Percentiles rank a stretch among this genome's conserved stretches.
Evolutionary conservation across 2,888 invertebrate species (phyloP).

Genomic region (Patella depressa): DNA sequence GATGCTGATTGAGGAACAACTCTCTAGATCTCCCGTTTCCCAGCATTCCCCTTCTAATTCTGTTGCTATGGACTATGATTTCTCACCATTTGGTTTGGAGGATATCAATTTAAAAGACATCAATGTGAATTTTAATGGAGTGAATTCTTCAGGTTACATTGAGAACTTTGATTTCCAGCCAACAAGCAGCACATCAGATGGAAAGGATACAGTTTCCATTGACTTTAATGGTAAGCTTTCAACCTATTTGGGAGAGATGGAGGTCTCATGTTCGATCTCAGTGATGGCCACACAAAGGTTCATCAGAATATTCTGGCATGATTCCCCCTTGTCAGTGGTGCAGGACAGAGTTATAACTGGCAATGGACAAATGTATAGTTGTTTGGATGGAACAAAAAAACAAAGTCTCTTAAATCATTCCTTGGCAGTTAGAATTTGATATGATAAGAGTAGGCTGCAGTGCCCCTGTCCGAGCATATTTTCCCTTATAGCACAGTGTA

Average conservation of each 20-base stretch:
- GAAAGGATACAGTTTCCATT: constrained; percentile 39
- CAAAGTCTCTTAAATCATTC: too few species aligned
- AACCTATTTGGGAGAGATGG: background rate
- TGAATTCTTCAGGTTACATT: constrained; percentile 2
- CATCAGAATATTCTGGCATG: too few species aligned
- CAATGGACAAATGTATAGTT: too few species aligned
- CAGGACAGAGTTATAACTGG: too few species aligned
- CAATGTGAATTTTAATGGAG: constrained; percentile 19
- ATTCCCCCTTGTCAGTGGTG: too few species aligned
- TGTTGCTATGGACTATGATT: background rate
- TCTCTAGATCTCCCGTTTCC: constrained; percentile 1
- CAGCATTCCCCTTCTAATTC: background rate
- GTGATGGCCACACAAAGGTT: too few species aligned
- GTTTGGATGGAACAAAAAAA: too few species aligned
- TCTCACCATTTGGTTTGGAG: constrained; percentile 11
- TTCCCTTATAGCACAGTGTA: too few species aligned
- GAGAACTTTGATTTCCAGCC: constrained; percentile 17
- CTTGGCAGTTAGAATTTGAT: too few species aligned
- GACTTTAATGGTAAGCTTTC: constrained; percentile 40
- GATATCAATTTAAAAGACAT: constrained; percentile 20
- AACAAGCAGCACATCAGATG: constrained; percentile 22
- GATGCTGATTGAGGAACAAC: constrained; percentile 31
- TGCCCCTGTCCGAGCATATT: too few species aligned
- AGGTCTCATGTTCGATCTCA: too few species aligned
- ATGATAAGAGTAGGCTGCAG: too few species aligned